Conservation (phyloP, 2,113 vertebrate species). For the Sebastes fasciatus region DNA sequence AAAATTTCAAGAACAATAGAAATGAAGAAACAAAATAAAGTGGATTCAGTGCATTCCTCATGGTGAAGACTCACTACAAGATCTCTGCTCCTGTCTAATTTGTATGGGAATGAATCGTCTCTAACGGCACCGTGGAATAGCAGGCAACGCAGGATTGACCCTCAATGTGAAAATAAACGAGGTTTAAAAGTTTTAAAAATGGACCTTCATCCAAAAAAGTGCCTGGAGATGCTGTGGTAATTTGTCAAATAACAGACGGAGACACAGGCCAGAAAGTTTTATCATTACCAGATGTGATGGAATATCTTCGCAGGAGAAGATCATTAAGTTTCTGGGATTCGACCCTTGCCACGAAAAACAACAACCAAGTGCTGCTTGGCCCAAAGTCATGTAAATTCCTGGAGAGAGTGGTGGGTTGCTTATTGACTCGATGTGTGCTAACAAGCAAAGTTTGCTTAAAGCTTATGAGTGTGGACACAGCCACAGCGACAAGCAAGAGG, state of each 20-base stretch:
- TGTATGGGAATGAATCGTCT: not conserved
- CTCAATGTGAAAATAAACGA: slow-evolving; percentile 1
- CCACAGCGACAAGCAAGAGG: slow-evolving; percentile 18
- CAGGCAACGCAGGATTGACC: not conserved
- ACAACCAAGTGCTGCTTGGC: slow-evolving; percentile 36
- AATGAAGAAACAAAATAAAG: not conserved
- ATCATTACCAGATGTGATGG: slow-evolving; percentile 25
- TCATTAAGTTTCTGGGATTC: slow-evolving; percentile 37
- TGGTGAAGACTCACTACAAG: not conserved
- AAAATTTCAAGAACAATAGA: not conserved
- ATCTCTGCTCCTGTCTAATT: not conserved
- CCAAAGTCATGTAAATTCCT: slow-evolving; percentile 41
- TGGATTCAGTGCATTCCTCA: not conserved
- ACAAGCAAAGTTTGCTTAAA: slow-evolving; percentile 62
- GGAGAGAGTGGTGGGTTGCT: slow-evolving; percentile 18
- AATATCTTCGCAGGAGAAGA: slow-evolving; percentile 32
- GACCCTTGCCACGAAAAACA: slow-evolving; percentile 27
- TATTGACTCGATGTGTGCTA: slow-evolving; percentile 49
- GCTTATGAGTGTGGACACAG: slow-evolving; percentile 20
- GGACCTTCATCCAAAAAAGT: not conserved
- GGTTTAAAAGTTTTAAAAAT: slow-evolving; percentile 8
- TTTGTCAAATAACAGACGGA: slow-evolving; percentile 3
- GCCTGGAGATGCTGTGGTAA: not conserved
- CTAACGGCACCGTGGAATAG: not conserved
- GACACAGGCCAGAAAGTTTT: not conserved